Evolutionary conservation across 2,888 invertebrate species (phyloP), one percentile per base, ranked within the genome.

Genomic region (Hydrotaea cyrtoneurina): DNA sequence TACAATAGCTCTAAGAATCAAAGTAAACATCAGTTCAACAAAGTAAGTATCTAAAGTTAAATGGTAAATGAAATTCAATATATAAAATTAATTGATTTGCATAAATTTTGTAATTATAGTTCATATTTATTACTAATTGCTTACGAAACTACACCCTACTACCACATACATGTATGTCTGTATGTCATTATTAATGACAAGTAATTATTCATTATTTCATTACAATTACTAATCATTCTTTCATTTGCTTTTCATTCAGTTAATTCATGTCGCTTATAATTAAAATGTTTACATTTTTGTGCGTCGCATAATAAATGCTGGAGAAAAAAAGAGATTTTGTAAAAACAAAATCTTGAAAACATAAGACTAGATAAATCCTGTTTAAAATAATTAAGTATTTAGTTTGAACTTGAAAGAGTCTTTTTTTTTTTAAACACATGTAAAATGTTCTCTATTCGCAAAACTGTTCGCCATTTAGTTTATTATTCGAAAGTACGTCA

Each of bases 301-400:
- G 91, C 91, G 91, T 83, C 91, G 91, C 91, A 90, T 91, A 91
- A 91, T 91, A 89, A 89, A 90, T 91, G 91, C 91, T 90, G 83
- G 86, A 87, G 87, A 81, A 66, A 69, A 23, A 50, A n/a, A 53
- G 46, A 13, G 46, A 19, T 72, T n/a, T 46, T 59, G 13, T 21
- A 23, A 50, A 43, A 53, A 21, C 72, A 23, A 11, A 46, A 26
- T 15, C 5, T 69, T 43, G 39, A 21, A 19, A 66, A n/a, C 50
- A n/a, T 23, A 23, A 46, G 69, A 69, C 69, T 69, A 69, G 39
- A 46, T 5, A 43, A 66, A 66, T 23, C 13, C 39, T 31, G 7
- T 31, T 31, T 31, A 31, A 31, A 31, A 31, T 59, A 21, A 19
- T 72, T 31, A 55, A 73, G n/a, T 57, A 73, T 74, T 50, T 77